Evolutionary conservation across 2,888 invertebrate species (phyloP).

Genomic region (Aromia moschata): DNA sequence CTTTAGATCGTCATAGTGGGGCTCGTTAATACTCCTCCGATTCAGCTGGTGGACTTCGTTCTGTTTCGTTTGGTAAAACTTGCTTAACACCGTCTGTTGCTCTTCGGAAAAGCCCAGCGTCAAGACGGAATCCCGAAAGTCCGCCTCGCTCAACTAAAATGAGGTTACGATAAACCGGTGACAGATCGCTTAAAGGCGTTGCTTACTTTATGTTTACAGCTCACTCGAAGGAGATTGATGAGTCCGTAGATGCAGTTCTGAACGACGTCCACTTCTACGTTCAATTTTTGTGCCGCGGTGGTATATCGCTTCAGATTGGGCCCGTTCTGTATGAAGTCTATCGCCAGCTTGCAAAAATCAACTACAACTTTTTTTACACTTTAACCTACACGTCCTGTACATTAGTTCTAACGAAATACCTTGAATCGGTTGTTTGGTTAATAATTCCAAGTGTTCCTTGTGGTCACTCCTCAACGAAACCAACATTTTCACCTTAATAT

Average conservation of each 20-base stretch:
- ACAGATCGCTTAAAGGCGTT: no score
- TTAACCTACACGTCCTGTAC: no score
- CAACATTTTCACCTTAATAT: no score
- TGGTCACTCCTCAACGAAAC: conserved; percentile 67
- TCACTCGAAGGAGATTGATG: conserved; percentile 76
- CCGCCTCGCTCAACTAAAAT: conserved; percentile 63
- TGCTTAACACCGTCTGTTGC: conserved; percentile 68
- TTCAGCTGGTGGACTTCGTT: conserved; percentile 63
- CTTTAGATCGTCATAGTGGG: conserved; percentile 68
- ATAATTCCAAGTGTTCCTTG: conserved; percentile 67
- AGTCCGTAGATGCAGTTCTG: conserved; percentile 77
- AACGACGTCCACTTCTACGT: conserved; percentile 66
- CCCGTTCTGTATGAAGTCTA: conserved; percentile 75
- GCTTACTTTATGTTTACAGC: conserved; percentile 74
- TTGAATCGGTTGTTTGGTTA: conserved; percentile 65
- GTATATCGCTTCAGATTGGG: conserved; percentile 70
- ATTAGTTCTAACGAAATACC: no score
- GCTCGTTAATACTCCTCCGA: conserved; percentile 62
- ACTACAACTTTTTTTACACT: conserved; percentile 73
- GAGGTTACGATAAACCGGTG: conserved; percentile 4
- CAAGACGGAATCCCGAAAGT: conserved; percentile 64
- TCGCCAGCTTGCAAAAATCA: conserved; percentile 75
- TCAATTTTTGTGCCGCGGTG: conserved; percentile 72
- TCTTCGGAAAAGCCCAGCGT: conserved; percentile 70
- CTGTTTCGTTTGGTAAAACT: conserved; percentile 69